Evolutionary conservation across 1,140 invertebrate species (phyloP).

Genomic region (Phortica variegata): DNA sequence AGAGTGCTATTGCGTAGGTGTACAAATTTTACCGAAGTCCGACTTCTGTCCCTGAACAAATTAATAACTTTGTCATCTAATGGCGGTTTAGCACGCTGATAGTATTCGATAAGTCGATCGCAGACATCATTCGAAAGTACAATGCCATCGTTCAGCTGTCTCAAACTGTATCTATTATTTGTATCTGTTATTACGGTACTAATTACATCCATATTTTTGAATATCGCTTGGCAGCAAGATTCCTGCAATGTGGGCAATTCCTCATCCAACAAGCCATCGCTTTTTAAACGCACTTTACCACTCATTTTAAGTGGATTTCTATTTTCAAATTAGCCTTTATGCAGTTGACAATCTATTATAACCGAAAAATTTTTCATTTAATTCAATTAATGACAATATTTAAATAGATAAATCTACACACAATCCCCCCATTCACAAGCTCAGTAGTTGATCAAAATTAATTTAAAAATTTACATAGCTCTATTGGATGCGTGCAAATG

Average conservation of each 20-base stretch:
- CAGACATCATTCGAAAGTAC: slow-evolving; percentile 57
- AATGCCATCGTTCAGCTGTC: slow-evolving; percentile 31
- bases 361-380: not conserved
- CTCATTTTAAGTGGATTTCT: slow-evolving; percentile 36
- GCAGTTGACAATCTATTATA: not conserved
- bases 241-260: slow-evolving; percentile 61
- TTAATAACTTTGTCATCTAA: slow-evolving; percentile 69
- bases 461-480: too few relatives aligned
- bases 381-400: not conserved
- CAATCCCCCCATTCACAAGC: too few relatives aligned
- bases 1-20: slow-evolving; percentile 71
- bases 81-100: slow-evolving; percentile 61
- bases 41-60: slow-evolving; percentile 68
- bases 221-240: slow-evolving; percentile 66
- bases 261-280: slow-evolving; percentile 49
- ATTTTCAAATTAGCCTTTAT: not conserved
- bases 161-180: too few relatives aligned
- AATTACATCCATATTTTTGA: slow-evolving; percentile 65
- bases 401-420: not conserved
- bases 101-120: slow-evolving; percentile 67
- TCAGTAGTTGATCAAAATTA: too few relatives aligned
- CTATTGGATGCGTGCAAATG: too few relatives aligned
- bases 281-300: slow-evolving; percentile 56
- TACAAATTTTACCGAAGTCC: slow-evolving; percentile 70
- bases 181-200: slow-evolving; percentile 38